Base-by-base conservation (phyloP, 2,113 vertebrate species). In the Centropus unirufus region DNA sequence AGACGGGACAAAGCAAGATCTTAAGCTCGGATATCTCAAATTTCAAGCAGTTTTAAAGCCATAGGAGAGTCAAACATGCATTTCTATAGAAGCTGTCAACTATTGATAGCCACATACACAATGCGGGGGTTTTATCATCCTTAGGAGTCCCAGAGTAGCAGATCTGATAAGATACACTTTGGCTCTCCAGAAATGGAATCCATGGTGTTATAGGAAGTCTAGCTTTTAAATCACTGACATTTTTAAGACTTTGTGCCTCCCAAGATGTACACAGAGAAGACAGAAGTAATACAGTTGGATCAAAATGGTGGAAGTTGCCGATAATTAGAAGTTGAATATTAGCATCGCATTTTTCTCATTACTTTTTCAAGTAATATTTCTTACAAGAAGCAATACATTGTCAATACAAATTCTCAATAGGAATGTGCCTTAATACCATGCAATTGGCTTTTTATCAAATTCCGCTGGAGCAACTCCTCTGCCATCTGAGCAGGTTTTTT, bases 401-500 rank as follows among this genome's bases (percentile, higher is more conserved):
- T 97, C 90, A 96, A 97, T 93, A 97, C 92, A 87, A 96, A 97
- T 94, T 92, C 95, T 97, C 95, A 96, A 97, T 94, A 97, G 96
- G 95, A 97, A 96, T 86, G 91, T 76, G 83, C 83, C 91, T 97
- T 97, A 97, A 97, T 97, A 97, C 74, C 92, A 96, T 97, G 83
- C 89, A 93, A 94, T 95, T 97, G 97, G 97, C 97, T 87, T 93
- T 92, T 96, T 55, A 91, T 95, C 97, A 97, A 96, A 95, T 97
- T 97, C 95, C 92, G 63, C 97, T 97, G 96, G 97, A 97, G 96
- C 96, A 97, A 97, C 95, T 97, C 95, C 96, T 73, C 87, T 97
- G 96, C 97, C 97, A 97, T 97, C 97, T 97, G 97, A 97, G 93
- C 97, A 97, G 97, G 95, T 96, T 97, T 97, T 97, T 61, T 96